Base-by-base conservation (phyloP, 2,113 vertebrate genomes). In the Cygnus atratus region DNA sequence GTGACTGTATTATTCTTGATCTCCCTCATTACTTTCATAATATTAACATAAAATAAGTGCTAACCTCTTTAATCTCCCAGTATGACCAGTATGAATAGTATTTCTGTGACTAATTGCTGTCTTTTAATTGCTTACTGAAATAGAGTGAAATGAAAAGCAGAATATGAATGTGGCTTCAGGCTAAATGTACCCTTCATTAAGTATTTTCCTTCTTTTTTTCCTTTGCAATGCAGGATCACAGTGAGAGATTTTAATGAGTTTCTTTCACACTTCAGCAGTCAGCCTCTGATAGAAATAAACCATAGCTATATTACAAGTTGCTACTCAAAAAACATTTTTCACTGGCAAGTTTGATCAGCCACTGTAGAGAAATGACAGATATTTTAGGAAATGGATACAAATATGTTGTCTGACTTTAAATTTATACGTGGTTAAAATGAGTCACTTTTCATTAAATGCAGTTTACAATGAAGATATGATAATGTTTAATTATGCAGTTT, bases 191-290 rank as follows among this genome's bases (percentile, higher is more conserved):
- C 88, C 96, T 96, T 98, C 98, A 97, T 98, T 98, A 98, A 96
- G 88, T 78, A 80, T 96, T 97, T 97, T 91, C 79, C 93, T 73
- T 86, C 41, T 63, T 81, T 91, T 85, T 91, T 84, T 80, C 61
- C 54, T 87, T 95, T 97, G 87, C 88, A 95, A 92, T 96, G 95
- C 84, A 92, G 97, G 96, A 98, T 98, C 97, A 95, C 90, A 97
- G 98, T 97, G 97, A 98, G 97, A 97, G 97, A 94, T 97, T 98
- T 98, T 98, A 98, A 98, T 98, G 98, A 98, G 97, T 97, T 98
- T 97, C 97, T 98, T 98, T 98, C 97, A 98, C 97, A 98, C 97
- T 98, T 95, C 88, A 97, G 91, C 96, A 98, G 97, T 97, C 97
- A 94, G 96, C 79, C 93, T 97, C 88, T 97, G 95, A 97, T 96